These are phyloP conservation scores for Deilephila elpenor DNA, from an alignment of 2,888 invertebrate genomes.

Conservation along the genomic window DNA sequence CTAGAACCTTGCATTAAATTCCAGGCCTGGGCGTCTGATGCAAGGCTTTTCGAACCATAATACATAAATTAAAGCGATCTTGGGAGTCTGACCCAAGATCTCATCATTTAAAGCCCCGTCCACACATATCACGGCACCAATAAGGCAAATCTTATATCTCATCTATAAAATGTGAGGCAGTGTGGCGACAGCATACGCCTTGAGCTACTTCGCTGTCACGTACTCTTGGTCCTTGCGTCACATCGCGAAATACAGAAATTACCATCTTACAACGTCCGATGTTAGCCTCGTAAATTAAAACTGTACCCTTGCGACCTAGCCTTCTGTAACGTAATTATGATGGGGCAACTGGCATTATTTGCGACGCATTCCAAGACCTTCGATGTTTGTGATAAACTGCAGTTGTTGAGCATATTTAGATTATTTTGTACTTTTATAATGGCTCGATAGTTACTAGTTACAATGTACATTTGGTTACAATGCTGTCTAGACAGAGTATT, in stretches of 20 bases:
- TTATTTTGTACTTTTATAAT: too few relatives aligned
- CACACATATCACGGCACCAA: too few relatives aligned
- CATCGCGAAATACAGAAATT: slow-evolving; percentile 23
- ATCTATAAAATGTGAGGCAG: slow-evolving; percentile 17
- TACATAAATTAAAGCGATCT: too few relatives aligned
- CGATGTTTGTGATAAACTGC: not conserved
- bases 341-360: slow-evolving; percentile 20
- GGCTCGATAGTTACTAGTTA: too few relatives aligned
- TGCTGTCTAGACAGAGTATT: too few relatives aligned
- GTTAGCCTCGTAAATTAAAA: slow-evolving; percentile 19
- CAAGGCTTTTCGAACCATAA: too few relatives aligned
- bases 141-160: slow-evolving; percentile 10
- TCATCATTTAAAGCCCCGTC: too few relatives aligned
- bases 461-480: too few relatives aligned
- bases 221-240: slow-evolving; percentile 25
- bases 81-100: too few relatives aligned
- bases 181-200: slow-evolving; percentile 20
- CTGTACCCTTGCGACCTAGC: slow-evolving; percentile 7
- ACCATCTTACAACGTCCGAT: slow-evolving; percentile 12
- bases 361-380: not conserved
- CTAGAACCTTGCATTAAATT: too few relatives aligned
- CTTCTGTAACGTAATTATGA: slow-evolving; percentile 24
- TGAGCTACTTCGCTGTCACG: slow-evolving; percentile 30
- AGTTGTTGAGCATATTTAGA: not conserved
- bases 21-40: too few relatives aligned